phyloP scores from a whole-genome alignment of 2,797 vertebrate genomes.

The Synaphobranchus kaupii region DNA sequence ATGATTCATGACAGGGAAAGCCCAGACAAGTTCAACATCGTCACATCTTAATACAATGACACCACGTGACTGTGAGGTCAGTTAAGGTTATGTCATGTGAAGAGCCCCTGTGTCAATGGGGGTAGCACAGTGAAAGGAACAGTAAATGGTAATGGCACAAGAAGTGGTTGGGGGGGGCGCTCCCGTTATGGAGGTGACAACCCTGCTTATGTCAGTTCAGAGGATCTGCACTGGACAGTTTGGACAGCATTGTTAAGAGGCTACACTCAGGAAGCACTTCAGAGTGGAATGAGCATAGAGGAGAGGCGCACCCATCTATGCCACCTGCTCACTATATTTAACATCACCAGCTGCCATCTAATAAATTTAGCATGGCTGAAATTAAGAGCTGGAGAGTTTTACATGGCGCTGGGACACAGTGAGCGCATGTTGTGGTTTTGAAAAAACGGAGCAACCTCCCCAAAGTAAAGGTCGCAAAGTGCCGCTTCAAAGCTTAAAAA shows the following conservation, averaged over 20 bases:
- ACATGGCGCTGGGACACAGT: constrained; percentile 35
- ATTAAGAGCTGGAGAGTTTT: constrained; percentile 43
- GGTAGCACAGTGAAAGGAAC: background rate
- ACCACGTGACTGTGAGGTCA: background rate
- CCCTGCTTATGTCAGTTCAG: constrained; percentile 37
- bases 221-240: constrained; percentile 31
- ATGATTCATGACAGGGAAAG: background rate
- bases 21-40: background rate
- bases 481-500: constrained; percentile 24
- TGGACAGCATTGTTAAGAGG: constrained; percentile 46
- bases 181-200: background rate
- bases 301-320: constrained; percentile 38
- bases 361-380: constrained; percentile 55
- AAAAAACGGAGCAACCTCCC: constrained; percentile 49
- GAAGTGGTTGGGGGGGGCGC: background rate
- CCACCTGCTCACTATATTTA: constrained; percentile 61
- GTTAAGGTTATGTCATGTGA: background rate
- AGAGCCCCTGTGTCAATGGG: background rate
- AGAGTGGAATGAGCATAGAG: constrained; percentile 41
- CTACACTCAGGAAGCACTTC: constrained; percentile 43
- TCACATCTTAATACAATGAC: background rate
- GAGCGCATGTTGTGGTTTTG: constrained; percentile 47
- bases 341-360: constrained; percentile 51
- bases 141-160: background rate
- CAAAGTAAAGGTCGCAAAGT: constrained; percentile 27